Conservation (phyloP, 2,797 vertebrate species). For the Rhinophrynus dorsalis region DNA sequence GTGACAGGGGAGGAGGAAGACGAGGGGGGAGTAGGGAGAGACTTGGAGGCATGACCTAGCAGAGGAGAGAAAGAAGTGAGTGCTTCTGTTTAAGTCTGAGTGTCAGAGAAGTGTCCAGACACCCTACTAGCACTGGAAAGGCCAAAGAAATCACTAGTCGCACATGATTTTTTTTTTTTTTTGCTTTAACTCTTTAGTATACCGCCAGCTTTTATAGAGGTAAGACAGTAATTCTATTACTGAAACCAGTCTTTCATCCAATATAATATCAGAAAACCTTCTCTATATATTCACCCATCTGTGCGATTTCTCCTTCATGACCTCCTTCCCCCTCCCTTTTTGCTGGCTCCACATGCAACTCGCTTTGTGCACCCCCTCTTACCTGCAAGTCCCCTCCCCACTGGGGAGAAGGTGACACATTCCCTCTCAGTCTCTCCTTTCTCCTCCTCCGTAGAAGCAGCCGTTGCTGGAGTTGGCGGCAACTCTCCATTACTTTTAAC, state of each 20-base stretch:
- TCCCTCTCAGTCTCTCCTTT: conserved; percentile 6
- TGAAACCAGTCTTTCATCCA: too few relatives aligned
- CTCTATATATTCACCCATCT: too few relatives aligned
- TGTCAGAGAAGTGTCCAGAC: too few relatives aligned
- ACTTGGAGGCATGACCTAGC: conserved; percentile 79
- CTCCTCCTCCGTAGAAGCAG: neutral
- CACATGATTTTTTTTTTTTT: neutral
- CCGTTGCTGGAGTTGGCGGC: too few relatives aligned
- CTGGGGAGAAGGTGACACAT: conserved; percentile 12
- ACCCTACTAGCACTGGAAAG: too few relatives aligned
- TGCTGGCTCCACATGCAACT: too few relatives aligned
- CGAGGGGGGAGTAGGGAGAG: conserved; percentile 68
- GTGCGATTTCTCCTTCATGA: too few relatives aligned
- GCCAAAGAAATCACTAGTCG: too few relatives aligned
- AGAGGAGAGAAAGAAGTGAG: neutral
- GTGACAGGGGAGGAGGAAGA: conserved; percentile 53
- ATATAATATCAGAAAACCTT: too few relatives aligned
- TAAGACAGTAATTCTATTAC: neutral
- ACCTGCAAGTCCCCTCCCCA: conserved; percentile 36
- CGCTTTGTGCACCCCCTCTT: neutral
- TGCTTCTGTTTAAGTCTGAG: too few relatives aligned
- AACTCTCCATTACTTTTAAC: neutral
- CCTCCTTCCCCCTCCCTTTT: too few relatives aligned
- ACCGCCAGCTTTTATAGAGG: neutral
- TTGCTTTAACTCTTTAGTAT: too few relatives aligned